Evolutionary conservation across 1,140 invertebrate genomes (phyloP).

Genomic region (Latrodectus geometricus): DNA sequence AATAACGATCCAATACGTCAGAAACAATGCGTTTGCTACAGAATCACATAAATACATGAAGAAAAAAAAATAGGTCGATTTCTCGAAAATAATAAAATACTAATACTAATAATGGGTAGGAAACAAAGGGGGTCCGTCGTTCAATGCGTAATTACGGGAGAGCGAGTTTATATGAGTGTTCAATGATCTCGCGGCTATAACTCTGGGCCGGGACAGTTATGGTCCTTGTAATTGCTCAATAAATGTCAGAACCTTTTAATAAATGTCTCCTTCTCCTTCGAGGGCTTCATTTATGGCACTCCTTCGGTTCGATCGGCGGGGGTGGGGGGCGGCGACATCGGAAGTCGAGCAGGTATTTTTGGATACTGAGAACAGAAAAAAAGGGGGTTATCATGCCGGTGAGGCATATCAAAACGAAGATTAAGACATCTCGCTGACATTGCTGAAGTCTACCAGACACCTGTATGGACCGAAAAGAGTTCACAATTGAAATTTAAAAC

Average conservation of each 20-base stretch:
- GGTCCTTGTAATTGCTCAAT: conserved; percentile 61
- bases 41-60: conserved; percentile 50
- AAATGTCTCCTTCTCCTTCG: conserved; percentile 59
- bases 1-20: conserved; percentile 58
- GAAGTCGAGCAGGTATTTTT: conserved; percentile 50
- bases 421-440: neutral
- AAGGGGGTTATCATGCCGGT: neutral
- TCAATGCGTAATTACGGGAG: conserved; percentile 56
- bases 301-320: conserved; percentile 38
- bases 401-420: neutral
- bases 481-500: too few relatives aligned
- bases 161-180: conserved; percentile 59
- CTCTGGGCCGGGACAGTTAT: conserved; percentile 56
- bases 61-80: conserved; percentile 39
- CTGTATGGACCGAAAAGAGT: too few relatives aligned
- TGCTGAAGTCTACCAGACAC: too few relatives aligned
- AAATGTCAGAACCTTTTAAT: conserved; percentile 62
- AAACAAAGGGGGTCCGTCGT: neutral
- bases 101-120: conserved; percentile 46
- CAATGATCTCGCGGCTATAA: conserved; percentile 58
- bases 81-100: conserved; percentile 60
- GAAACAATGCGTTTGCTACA: conserved; percentile 53
- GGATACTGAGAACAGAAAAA: neutral
- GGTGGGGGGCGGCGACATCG: conserved; percentile 17
- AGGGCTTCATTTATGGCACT: conserved; percentile 59